Base-by-base conservation (phyloP, 1,140 invertebrate species). In the Helicoverpa armigera region DNA sequence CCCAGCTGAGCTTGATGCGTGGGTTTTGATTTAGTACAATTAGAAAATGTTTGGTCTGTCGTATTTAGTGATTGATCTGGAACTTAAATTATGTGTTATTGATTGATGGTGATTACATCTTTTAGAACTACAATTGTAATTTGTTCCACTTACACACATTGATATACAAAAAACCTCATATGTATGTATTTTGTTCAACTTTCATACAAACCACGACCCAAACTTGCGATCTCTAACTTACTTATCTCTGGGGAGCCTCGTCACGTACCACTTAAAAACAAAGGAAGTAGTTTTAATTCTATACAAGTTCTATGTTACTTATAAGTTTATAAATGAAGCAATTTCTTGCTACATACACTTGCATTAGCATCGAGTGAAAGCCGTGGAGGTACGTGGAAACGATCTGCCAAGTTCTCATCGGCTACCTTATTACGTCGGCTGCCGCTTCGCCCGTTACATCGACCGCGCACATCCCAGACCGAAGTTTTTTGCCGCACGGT, bases 401-500 rank as follows among this genome's bases (percentile, higher is more conserved):
- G 81, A 81, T 83, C 77, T 85, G 82, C 79, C 60, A 81, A 85
- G 79, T 83, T 85, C 79, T 82, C 81, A 80, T 83, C 86, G 76
- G 85, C 90, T 91, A 87, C 90, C 88, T 90, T 87, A 91, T 90
- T 92, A 91, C 90, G 82, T 83, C 73, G 82, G 76, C 65, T 54
- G 74, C 60, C 82, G 83, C 61, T 75, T 83, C 78, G 77, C 63
- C 86, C 87, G 89, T 87, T 88, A 88, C 83, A 80, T 80, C 84
- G 85, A 82, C 83, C 82, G 87, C 74, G 85, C 84, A 84, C 83
- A 85, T 83, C 85, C 85, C 81, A 78, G 78, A 51, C 80, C 74
- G 72, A 83, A 83, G 84, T 91, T 94, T 94, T 94, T 94, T 92
- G 89, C 89, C 85, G 85, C 86, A 84, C 85, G 83, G 87, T 86